Base-by-base conservation (phyloP, 2,797 vertebrate genomes). In the Bradypus variegatus region DNA sequence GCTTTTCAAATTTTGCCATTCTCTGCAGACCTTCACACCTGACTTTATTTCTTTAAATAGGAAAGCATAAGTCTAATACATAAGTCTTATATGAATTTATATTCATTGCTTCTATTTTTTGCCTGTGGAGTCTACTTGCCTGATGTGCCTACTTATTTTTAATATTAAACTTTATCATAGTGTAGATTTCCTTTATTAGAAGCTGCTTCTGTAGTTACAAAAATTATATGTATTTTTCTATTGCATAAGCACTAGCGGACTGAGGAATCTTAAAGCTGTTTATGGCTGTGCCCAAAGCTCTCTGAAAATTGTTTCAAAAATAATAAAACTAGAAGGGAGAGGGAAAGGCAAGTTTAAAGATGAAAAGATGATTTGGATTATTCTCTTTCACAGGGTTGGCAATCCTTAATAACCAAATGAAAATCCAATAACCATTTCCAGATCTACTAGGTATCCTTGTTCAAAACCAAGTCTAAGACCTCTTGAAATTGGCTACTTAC, bases 221-320 rank as follows among this genome's bases (percentile, higher is more conserved):
- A 93, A 79, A 65, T 60, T 27, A 23, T 14, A 38, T 36, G 36
- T 64, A 33, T 65, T 11, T 48, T 81, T 75, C 38, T 3, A 80
- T n/a, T 36, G 29, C 18, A 82, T 21, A 36, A 67, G 48, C 55
- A 83, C 48, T 53, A 15, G 48, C 82, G 38, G 76, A 72, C 25
- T 79, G 75, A 86, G 38, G 53, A 50, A 50, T 50, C 8, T 50
- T 50, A 50, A 50, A 50, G 50, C 8, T 50, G 14, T 50, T 50
- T 50, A 50, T 11, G 50, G 65, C 33, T 89, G 58, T 89, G 78
- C 67, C 70, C 38, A 89, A 87, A 80, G 88, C 82, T 92, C 75
- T 69, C 80, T 72, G 69, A 73, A 7, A 55, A 88, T 58, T 64
- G 58, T 73, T 83, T 83, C 78, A 93, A 78, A 93, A 89, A 93